Percentiles rank a stretch among this genome's conserved stretches.
Evolutionary conservation across 1,140 invertebrate genomes (phyloP).

Genomic region (Scylla paramamosain): DNA sequence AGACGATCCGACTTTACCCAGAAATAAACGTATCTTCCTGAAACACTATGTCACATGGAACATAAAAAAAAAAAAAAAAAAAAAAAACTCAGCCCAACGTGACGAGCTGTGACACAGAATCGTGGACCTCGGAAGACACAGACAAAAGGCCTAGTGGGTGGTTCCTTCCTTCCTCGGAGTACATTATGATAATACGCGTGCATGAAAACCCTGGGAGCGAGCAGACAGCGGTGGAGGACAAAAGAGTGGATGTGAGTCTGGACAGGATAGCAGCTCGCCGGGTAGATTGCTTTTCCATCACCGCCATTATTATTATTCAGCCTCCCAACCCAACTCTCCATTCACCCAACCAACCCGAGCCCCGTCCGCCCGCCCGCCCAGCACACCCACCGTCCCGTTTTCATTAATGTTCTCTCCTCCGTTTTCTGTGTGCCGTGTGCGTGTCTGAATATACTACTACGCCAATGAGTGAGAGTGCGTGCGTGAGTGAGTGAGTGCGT

Average conservation of each 20-base stretch:
- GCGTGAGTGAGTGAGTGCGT: too few species aligned
- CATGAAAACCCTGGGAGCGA: conserved; percentile 54
- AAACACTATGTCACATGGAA: too few species aligned
- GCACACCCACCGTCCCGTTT: not conserved
- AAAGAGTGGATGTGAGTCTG: conserved; percentile 57
- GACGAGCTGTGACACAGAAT: conserved; percentile 60
- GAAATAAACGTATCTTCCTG: too few species aligned
- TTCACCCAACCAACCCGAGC: too few species aligned
- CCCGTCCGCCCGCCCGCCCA: conserved; percentile 14
- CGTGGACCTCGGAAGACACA: conserved; percentile 61
- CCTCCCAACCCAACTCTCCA: too few species aligned
- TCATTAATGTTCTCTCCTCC: conserved; percentile 39
- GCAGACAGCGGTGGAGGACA: conserved; percentile 52
- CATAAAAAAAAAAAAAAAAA: too few species aligned
- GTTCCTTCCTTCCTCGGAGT: conserved; percentile 43
- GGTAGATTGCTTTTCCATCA: conserved; percentile 68
- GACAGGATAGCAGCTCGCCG: too few species aligned
- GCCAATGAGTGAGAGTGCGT: too few species aligned
- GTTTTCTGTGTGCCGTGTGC: not conserved
- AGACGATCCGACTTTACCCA: too few species aligned
- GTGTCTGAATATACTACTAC: too few species aligned
- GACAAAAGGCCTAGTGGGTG: conserved; percentile 59
- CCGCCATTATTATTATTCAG: conserved; percentile 15
- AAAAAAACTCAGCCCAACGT: not conserved
- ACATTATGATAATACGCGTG: conserved; percentile 69